Conservation (phyloP, 1,140 invertebrate species). For the Trinorchestia longiramus region DNA sequence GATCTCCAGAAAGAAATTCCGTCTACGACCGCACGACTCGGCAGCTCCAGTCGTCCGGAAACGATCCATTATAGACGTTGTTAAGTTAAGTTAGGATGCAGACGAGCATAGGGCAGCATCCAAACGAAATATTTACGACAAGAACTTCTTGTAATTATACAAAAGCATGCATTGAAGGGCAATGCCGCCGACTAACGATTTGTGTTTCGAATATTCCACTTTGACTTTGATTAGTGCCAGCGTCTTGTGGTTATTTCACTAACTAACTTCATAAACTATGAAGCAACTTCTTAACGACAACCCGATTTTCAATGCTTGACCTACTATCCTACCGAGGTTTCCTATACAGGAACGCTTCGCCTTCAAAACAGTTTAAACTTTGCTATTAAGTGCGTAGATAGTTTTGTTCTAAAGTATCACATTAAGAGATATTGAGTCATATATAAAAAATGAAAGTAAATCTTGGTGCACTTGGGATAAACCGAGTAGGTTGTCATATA, state of each 20-base stretch:
- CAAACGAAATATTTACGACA: conserved; percentile 38
- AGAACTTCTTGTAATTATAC: conserved; percentile 51
- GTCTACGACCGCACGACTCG: background rate
- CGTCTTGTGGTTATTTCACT: conserved; percentile 19
- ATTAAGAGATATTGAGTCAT: background rate
- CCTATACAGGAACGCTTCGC: background rate
- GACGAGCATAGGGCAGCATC: conserved; percentile 11
- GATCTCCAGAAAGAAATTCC: conserved; percentile 7
- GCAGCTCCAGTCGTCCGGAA: conserved; percentile 41
- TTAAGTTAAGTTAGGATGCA: conserved; percentile 44
- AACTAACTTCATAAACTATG: conserved; percentile 51
- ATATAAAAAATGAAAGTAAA: too few species aligned
- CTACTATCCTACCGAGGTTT: background rate
- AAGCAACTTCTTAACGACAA: background rate
- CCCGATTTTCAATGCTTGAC: conserved; percentile 47
- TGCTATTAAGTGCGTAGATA: background rate
- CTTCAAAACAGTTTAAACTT: background rate
- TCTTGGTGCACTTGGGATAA: too few species aligned
- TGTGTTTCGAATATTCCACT: conserved; percentile 41
- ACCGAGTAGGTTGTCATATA: too few species aligned
- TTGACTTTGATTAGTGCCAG: conserved; percentile 14
- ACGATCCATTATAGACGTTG: conserved; percentile 45
- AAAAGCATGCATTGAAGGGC: conserved; percentile 53
- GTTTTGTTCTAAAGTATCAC: background rate
- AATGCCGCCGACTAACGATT: conserved; percentile 39